These are phyloP conservation scores for Diarsia rubi DNA, from an alignment of 2,888 invertebrate species.

Conservation along the genomic window DNA sequence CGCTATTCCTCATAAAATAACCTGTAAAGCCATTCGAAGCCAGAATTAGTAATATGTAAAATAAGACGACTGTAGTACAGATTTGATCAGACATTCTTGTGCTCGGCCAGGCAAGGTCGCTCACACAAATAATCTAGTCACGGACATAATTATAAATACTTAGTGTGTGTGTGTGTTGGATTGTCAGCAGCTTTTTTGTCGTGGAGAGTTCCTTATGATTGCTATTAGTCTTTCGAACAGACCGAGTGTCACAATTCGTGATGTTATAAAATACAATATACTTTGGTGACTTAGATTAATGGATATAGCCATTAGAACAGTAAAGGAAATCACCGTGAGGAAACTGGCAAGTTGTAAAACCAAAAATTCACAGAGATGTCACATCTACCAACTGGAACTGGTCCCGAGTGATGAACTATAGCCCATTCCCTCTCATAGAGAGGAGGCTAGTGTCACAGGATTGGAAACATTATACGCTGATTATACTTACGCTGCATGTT, in stretches of 20 bases:
- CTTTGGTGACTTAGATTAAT: neutral
- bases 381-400: too few relatives aligned
- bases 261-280: neutral
- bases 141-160: conserved; percentile 34
- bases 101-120: conserved; percentile 38
- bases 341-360: too few relatives aligned
- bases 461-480: too few relatives aligned
- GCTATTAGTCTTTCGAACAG: conserved; percentile 18
- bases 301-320: too few relatives aligned
- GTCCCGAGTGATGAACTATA: too few relatives aligned
- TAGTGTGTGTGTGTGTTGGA: conserved; percentile 26
- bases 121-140: conserved; percentile 50
- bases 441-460: too few relatives aligned
- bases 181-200: conserved; percentile 26
- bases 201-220: conserved; percentile 24
- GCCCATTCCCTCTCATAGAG: too few relatives aligned
- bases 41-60: conserved; percentile 29
- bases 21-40: neutral
- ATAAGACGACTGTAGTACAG: conserved; percentile 29
- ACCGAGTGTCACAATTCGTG: neutral
- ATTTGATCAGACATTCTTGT: conserved; percentile 45
- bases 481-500: too few relatives aligned
- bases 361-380: too few relatives aligned
- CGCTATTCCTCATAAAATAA: neutral
- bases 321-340: too few relatives aligned